phyloP scores from a whole-genome alignment of 2,797 vertebrate species.

The Distichodus sexfasciatus region DNA sequence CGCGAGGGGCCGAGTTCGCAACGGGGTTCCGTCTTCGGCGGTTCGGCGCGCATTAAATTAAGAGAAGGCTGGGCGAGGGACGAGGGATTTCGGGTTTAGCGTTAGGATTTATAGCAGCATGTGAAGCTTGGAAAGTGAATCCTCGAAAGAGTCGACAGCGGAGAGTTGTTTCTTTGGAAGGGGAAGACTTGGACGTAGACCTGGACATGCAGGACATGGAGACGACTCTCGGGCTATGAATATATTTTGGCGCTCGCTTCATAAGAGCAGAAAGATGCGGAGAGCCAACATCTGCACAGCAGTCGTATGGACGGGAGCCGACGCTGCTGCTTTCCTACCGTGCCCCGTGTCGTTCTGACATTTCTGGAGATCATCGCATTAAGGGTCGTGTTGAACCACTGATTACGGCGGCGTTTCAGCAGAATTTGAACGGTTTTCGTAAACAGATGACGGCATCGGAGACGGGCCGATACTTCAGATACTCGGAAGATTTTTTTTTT shows the following conservation, averaged over 20 bases:
- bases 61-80: conserved; percentile 5
- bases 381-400: background rate
- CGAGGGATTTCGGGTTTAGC: conserved; percentile 10
- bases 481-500: too few species aligned
- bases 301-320: background rate
- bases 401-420: too few species aligned
- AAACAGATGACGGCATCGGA: too few species aligned
- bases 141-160: conserved; percentile 40
- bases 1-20: conserved; percentile 29
- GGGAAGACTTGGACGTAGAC: conserved; percentile 16
- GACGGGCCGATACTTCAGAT: too few species aligned
- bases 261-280: conserved; percentile 14
- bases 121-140: conserved; percentile 43
- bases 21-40: conserved; percentile 32
- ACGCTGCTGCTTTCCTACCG: background rate
- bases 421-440: too few species aligned
- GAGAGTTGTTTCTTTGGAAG: background rate
- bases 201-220: conserved; percentile 35
- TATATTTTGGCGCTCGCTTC: conserved; percentile 14
- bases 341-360: background rate
- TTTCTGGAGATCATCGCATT: background rate
- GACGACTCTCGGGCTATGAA: conserved; percentile 35
- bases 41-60: conserved; percentile 28
- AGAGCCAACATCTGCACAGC: conserved; percentile 18
- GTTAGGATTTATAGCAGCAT: conserved; percentile 25